Evolutionary conservation across 1,140 invertebrate genomes (phyloP).

Genomic region (Pteromalus puparum): DNA sequence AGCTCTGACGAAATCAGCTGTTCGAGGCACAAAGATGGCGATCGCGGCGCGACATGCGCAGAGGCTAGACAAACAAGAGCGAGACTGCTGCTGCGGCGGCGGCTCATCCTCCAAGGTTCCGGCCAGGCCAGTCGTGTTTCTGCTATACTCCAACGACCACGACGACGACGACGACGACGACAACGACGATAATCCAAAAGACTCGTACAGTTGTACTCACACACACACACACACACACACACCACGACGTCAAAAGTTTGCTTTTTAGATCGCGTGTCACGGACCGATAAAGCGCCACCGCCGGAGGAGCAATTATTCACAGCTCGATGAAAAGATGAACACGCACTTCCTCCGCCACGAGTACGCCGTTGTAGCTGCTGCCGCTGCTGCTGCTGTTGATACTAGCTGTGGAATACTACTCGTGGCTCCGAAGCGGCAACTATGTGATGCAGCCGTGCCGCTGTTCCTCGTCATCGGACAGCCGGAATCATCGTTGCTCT

Average conservation of each 20-base stretch:
- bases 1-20: slow-evolving; percentile 27
- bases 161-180: no score
- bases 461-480: background rate
- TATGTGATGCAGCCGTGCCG: background rate
- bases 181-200: no score
- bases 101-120: background rate
- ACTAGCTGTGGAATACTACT: background rate
- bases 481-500: background rate
- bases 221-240: no score
- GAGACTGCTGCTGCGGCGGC: background rate
- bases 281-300: background rate
- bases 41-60: background rate
- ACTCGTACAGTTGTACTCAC: no score
- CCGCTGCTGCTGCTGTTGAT: background rate
- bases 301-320: slow-evolving; percentile 6
- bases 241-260: no score
- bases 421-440: background rate
- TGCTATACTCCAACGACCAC: no score
- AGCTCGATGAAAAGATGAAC: slow-evolving; percentile 26
- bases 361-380: background rate
- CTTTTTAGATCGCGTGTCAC: no score
- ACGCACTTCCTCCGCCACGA: slow-evolving; percentile 34
- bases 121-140: background rate
- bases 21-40: slow-evolving; percentile 24
- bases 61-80: background rate